Evolutionary conservation across 1,140 invertebrate species (phyloP), one percentile per base, ranked within the genome.

Genomic region (Heliconius nattereri): DNA sequence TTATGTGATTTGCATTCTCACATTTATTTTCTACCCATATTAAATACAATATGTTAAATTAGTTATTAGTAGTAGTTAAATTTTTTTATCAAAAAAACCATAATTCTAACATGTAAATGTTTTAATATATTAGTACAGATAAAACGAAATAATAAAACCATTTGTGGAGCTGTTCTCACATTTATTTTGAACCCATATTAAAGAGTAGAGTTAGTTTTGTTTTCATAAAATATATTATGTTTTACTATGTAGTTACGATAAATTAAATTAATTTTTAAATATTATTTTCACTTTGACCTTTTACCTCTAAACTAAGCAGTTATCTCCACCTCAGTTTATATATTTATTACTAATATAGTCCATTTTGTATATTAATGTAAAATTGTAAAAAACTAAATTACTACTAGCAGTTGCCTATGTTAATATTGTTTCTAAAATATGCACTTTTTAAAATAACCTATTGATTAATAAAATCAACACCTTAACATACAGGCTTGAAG

Each of bases 251-350:
- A 5, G 20, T 60, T 23, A 60, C 8, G 26, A 60, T 45, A 37
- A 37, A 72, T 35, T 20, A 35, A 71, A 72, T 72, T 20, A 9
- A 13, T 71, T 35, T 72, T 37, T 71, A 71, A 71, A 37, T 40
- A 37, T 35, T 16, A 19, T n/a, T 16, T 72, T 72, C 40, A 72
- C 71, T 35, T 72, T 72, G 16, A 72, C 29, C 35, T 72, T 72
- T 16, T 45, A 76, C 45, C 8, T 76, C 40, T 52, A 7, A 7
- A 20, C 49, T 52, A 19, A 20, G 19, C 49, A 19, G 16, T 20
- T 52, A 16, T 45, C 16, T 1, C 49, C 6, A 7, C 7, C 5
- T 19, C 49, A 52, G 49, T 52, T 20, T 20, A 52, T 52, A 16
- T 16, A 45, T 45, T 45, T 45, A 45, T 45, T 45, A 45, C 13